These are phyloP conservation scores for Trichacis sp. DNA, from an alignment of 2,888 invertebrate genomes.

Conservation along the genomic window DNA sequence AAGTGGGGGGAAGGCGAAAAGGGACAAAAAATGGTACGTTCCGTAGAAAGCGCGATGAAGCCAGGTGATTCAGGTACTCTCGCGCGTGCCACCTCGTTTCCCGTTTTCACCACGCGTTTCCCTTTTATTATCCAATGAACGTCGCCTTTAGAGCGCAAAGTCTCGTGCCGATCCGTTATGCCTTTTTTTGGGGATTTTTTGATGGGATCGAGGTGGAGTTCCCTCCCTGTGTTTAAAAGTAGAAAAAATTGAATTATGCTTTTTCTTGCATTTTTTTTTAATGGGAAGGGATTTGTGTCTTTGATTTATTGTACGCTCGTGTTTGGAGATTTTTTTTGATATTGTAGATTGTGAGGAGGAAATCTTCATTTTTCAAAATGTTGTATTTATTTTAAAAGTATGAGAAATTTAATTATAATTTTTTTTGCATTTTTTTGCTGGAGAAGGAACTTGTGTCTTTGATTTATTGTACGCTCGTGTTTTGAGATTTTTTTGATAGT, in stretches of 20 bases:
- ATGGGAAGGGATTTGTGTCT: too few relatives aligned
- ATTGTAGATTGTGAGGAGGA: too few relatives aligned
- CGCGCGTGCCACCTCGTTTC: not conserved
- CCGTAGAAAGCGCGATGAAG: conserved; percentile 12
- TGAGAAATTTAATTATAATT: too few relatives aligned
- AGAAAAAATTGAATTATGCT: conserved; percentile 23
- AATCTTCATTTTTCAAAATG: too few relatives aligned
- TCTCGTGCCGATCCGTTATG: conserved; percentile 55
- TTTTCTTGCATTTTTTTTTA: conserved; percentile 7
- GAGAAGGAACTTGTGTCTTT: too few relatives aligned
- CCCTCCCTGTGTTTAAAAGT: conserved; percentile 28
- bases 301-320: too few relatives aligned
- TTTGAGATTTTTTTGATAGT: too few relatives aligned
- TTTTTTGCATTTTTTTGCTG: too few relatives aligned
- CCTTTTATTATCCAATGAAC: not conserved
- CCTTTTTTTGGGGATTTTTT: conserved; percentile 49
- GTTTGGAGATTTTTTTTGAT: too few relatives aligned
- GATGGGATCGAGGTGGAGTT: conserved; percentile 34
- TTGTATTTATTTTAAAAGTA: too few relatives aligned
- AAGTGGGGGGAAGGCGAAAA: conserved; percentile 35
- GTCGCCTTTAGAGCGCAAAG: conserved; percentile 32
- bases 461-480: too few relatives aligned
- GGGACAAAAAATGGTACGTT: conserved; percentile 6
- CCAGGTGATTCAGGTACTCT: conserved; percentile 5
- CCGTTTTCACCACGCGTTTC: not conserved